Evolutionary conservation across 2,888 invertebrate genomes (phyloP).

Genomic region (Limnephilus rhombicus): DNA sequence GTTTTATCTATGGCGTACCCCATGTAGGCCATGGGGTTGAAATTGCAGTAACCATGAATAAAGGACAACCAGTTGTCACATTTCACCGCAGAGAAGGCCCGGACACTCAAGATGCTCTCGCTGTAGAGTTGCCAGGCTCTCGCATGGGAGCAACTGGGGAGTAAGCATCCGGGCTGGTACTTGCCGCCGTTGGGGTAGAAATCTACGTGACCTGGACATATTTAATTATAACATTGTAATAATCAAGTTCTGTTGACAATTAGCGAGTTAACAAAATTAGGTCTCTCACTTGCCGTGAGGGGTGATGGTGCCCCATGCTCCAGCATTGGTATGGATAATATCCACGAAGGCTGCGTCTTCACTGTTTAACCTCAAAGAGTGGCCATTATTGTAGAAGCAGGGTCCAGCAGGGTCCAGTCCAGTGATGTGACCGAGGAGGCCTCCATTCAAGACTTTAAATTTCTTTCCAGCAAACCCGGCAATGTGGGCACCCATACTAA

Average conservation of each 20-base stretch:
- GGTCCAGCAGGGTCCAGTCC: slow-evolving; percentile 61
- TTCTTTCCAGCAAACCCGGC: slow-evolving; percentile 55
- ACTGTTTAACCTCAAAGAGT: neutral
- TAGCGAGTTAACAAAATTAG: too few species aligned
- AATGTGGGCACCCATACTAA: slow-evolving; percentile 59
- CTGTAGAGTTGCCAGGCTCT: slow-evolving; percentile 70
- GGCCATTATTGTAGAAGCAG: slow-evolving; percentile 58
- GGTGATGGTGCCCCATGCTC: slow-evolving; percentile 13
- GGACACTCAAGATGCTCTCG: slow-evolving; percentile 69
- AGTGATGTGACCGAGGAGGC: slow-evolving; percentile 42
- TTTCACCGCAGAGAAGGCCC: slow-evolving; percentile 69
- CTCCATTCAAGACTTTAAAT: slow-evolving; percentile 56
- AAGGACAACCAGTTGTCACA: slow-evolving; percentile 69
- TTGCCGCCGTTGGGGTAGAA: slow-evolving; percentile 73
- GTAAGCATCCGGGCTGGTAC: slow-evolving; percentile 72
- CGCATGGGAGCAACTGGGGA: slow-evolving; percentile 71
- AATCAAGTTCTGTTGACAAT: too few species aligned
- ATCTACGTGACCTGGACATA: slow-evolving; percentile 72
- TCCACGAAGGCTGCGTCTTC: slow-evolving; percentile 50
- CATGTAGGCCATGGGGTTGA: neutral
- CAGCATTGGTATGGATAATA: slow-evolving; percentile 58
- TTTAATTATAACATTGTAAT: too few species aligned
- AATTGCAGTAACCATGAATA: slow-evolving; percentile 55
- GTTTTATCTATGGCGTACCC: neutral
- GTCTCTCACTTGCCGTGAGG: too few species aligned